Percentiles rank a stretch among this genome's conserved stretches.
Conservation (phyloP, 2,113 vertebrate species). For the Hepsetus odoe region DNA sequence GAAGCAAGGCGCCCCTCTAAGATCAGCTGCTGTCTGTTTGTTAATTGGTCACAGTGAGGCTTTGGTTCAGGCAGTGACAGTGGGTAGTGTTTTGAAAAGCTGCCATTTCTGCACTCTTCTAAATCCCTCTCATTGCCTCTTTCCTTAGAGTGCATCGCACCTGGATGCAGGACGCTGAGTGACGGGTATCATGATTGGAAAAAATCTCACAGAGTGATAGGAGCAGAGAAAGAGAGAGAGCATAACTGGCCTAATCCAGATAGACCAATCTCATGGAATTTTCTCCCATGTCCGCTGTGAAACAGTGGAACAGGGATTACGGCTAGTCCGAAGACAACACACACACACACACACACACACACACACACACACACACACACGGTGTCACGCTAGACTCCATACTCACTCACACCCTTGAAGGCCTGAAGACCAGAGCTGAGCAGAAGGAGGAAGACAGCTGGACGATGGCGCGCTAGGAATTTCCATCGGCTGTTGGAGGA, state of each 20-base stretch:
- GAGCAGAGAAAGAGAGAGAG: constrained; percentile 59
- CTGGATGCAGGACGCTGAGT: constrained; percentile 35
- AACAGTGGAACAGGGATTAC: constrained; percentile 62
- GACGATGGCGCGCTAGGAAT: background rate
- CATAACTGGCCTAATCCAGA: constrained; percentile 68
- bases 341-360: no score
- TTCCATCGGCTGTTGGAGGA: background rate
- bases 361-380: background rate
- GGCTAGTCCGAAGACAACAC: constrained; percentile 34
- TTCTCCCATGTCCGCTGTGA: constrained; percentile 56
- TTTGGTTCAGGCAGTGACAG: background rate
- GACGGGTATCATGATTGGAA: constrained; percentile 69
- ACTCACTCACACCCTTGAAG: background rate
- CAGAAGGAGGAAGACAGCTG: background rate
- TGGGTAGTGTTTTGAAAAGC: background rate
- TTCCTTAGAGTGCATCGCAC: background rate
- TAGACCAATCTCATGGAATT: constrained; percentile 62
- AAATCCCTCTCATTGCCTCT: constrained; percentile 8
- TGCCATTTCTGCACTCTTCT: background rate
- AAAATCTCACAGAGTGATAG: constrained; percentile 50
- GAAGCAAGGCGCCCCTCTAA: no score
- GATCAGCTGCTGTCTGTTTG: no score
- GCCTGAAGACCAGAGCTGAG: background rate
- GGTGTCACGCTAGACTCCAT: background rate
- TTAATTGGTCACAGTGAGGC: background rate